Base-by-base conservation (phyloP, 1,140 invertebrate species). In the Pogonomyrmex barbatus region DNA sequence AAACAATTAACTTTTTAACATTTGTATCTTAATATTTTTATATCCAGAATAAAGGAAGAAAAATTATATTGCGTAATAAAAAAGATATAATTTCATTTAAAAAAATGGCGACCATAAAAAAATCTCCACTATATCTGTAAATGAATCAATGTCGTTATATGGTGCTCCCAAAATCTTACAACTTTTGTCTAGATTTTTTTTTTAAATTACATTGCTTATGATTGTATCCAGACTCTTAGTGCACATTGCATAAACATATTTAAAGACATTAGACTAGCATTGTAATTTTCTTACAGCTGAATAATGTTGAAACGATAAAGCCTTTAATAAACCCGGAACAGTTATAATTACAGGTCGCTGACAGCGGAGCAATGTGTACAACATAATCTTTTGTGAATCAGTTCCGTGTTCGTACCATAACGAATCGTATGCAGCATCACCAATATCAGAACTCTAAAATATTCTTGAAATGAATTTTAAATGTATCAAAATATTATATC, bases 301-400 rank as follows among this genome's bases (percentile, higher is more conserved):
- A 54, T 73, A 73, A 56, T 73, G 70, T 56, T 73, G 50, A 10
- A 73, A 73, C 9, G 50, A 39, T 73, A 73, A 73, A 73, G 70
- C 70, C 39, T 50, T 5, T 39, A 73, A n/a, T 42, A 73, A 56
- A 42, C 52, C 70, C 3, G 52, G 70, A 56, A 91, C 83, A n/a
- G 86, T 87, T 52, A 93, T 89, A 14, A 85, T 63, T 14, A 92
- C 56, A 1, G 89, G 90, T 75, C 88, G 89, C 42, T 91, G 90
- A 68, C 75, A 73, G 33, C 92, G 86, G 4, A 58, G 4, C 50
- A 68, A 58, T 8, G 33, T 52, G 2, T 24, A 47, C 0, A 79
- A 10, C 14, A 85, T n/a, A 33, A 12, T 24, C 6, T 56, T 68
- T 2, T 67, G 83, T 12, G 73, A 47, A 36, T 39, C 9, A n/a